Base-by-base conservation (phyloP, 2,113 vertebrate species). In the Tonatia bakeri region DNA sequence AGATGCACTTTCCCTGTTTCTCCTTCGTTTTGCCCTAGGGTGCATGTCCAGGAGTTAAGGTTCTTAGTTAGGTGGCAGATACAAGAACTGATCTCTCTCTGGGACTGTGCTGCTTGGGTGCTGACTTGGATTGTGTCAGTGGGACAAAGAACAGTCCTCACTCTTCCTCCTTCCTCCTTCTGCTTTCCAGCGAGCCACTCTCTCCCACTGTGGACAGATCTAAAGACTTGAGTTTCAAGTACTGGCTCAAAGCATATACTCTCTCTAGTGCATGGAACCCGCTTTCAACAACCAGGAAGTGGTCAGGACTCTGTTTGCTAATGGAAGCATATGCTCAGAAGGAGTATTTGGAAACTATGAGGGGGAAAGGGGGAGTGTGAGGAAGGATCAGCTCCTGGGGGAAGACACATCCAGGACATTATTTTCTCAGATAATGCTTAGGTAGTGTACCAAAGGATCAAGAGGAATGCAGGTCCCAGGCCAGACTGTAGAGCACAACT, bases 351-450 rank as follows among this genome's bases (percentile, higher is more conserved):
- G 33, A 50, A 72, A 80, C 17, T 38, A 61, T 33, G 10, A 59
- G 4, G 0, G 33, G n/a, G 4, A 1, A 15, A 22, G 5, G 8
- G 3, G 8, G 1, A 56, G 59, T 0, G 3, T 15, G 43, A 43
- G 13, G 24, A 64, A 70, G 43, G 6, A 22, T 8, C 0, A 1
- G 14, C 17, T 11, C 45, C 54, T n/a, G 15, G n/a, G 10, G 38
- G 12, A 76, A 69, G 76, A 88, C 64, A 6, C 31, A 24, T 20
- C 1, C 38, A 38, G 28, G 59, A 5, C 4, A 4, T 47, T 64
- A 22, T 52, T 72, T 80, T 72, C 75, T 72, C 72, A 75, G 72
- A 31, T 69, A 36, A 8, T 76, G 43, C 45, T 47, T 33, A 33
- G 43, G 73, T 31, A 36, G 56, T 38, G 47, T 31, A 75, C n/a